These are phyloP conservation scores for Tipula confusa DNA, from an alignment of 2,888 invertebrate genomes.

Conservation along the genomic window DNA sequence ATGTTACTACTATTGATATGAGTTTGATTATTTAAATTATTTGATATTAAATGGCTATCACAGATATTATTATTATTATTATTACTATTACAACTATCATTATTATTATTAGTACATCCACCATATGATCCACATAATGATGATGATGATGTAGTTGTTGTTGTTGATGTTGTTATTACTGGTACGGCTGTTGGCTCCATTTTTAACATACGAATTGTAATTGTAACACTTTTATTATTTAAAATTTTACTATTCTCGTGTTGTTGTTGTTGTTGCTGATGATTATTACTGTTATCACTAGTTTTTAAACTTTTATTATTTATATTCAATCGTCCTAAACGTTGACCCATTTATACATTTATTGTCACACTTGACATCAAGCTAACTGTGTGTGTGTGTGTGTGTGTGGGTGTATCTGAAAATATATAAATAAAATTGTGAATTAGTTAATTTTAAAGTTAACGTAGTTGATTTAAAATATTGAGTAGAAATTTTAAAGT, in stretches of 20 bases:
- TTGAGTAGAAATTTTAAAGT: no score
- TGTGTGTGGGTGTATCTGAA: background rate
- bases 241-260: background rate
- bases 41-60: background rate
- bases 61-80: constrained; percentile 28
- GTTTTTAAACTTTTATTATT: background rate
- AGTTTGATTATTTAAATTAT: constrained; percentile 15
- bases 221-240: constrained; percentile 28
- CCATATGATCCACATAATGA: background rate
- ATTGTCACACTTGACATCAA: constrained; percentile 20
- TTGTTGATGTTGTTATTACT: background rate
- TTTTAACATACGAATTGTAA: constrained; percentile 32
- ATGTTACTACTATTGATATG: constrained; percentile 30
- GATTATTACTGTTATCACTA: constrained; percentile 5
- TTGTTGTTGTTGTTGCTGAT: background rate
- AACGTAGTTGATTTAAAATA: no score
- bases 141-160: background rate
- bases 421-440: background rate
- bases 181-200: constrained; percentile 26
- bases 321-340: background rate
- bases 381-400: background rate
- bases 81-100: constrained; percentile 13
- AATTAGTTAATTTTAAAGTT: background rate
- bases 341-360: constrained; percentile 30
- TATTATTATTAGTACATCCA: constrained; percentile 8